These are phyloP conservation scores for Macrobrachium rosenbergii DNA, from an alignment of 1,140 invertebrate species.

Conservation along the genomic window DNA sequence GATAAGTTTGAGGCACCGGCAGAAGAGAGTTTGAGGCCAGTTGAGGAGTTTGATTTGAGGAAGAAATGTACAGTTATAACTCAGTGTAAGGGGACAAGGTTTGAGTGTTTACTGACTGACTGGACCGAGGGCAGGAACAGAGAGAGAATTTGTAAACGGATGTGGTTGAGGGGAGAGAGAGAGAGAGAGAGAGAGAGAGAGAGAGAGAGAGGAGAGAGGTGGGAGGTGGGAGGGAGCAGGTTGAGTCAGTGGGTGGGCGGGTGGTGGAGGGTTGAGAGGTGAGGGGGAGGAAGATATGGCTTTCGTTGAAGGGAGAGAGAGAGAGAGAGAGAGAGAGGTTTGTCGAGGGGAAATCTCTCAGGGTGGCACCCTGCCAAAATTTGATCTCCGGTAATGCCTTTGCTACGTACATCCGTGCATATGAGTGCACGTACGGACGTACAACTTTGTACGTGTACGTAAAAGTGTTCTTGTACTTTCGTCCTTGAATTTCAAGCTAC, in stretches of 20 bases:
- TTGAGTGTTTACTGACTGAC: no score
- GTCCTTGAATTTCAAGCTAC: no score
- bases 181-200: not conserved
- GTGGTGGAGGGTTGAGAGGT: not conserved
- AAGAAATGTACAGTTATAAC: no score
- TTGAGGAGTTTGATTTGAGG: no score
- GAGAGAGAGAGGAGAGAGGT: not conserved
- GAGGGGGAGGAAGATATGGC: not conserved
- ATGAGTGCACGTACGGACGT: no score
- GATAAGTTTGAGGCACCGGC: no score
- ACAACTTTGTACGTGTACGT: no score
- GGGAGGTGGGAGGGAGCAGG: not conserved
- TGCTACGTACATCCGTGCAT: no score
- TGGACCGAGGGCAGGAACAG: not conserved
- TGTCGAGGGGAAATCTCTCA: not conserved
- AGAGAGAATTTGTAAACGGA: not conserved
- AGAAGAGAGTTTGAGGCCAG: no score
- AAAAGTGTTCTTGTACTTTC: no score
- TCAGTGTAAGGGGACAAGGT: no score
- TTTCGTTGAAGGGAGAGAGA: not conserved
- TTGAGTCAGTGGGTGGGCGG: not conserved
- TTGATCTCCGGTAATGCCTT: no score
- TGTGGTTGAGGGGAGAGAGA: not conserved
- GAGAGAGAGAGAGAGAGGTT: slow-evolving; percentile 14
- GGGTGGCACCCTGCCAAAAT: not conserved